phyloP scores from a whole-genome alignment of 2,797 vertebrate genomes.

The Lagodon rhomboides region DNA sequence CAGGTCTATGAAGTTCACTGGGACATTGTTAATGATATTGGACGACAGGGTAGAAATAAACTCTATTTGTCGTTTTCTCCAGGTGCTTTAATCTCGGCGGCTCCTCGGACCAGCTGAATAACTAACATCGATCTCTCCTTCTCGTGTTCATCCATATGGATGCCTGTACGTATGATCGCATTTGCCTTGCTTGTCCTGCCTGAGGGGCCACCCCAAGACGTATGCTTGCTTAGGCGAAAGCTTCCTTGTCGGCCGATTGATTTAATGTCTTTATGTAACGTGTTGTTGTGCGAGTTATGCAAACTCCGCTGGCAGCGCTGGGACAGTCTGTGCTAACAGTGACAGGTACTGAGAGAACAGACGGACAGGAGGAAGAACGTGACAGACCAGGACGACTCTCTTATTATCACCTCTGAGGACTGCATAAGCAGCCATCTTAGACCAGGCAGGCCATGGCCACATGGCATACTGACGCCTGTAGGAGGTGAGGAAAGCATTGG shows the following conservation, averaged over 20 bases:
- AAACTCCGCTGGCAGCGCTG: slow-evolving; percentile 57
- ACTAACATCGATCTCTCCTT: slow-evolving; percentile 60
- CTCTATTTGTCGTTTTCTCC: slow-evolving; percentile 17
- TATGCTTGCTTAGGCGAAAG: slow-evolving; percentile 56
- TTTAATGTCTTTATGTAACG: slow-evolving; percentile 71
- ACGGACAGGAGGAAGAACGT: slow-evolving; percentile 37
- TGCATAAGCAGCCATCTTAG: slow-evolving; percentile 56
- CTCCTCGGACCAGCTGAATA: slow-evolving; percentile 47
- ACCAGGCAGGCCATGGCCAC: slow-evolving; percentile 30
- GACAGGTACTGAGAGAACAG: slow-evolving; percentile 52
- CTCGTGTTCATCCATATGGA: slow-evolving; percentile 48
- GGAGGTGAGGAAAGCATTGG: slow-evolving; percentile 16
- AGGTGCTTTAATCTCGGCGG: slow-evolving; percentile 44
- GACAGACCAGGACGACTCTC: slow-evolving; percentile 36
- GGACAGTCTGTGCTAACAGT: slow-evolving; percentile 64
- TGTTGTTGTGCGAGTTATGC: slow-evolving; percentile 63
- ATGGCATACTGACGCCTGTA: slow-evolving; percentile 26
- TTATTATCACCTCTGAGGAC: slow-evolving; percentile 46
- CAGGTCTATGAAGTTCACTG: slow-evolving; percentile 1
- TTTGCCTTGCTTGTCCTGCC: slow-evolving; percentile 38
- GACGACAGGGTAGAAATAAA: slow-evolving; percentile 5
- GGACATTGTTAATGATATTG: neutral
- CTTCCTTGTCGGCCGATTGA: slow-evolving; percentile 68
- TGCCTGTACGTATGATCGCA: slow-evolving; percentile 25
- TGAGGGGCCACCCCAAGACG: slow-evolving; percentile 11